A percentile compares a stretch with the other conserved stretches of the same genome.
Conservation (phyloP, 2,888 invertebrate genomes). For the Drosophila buzzatii region DNA sequence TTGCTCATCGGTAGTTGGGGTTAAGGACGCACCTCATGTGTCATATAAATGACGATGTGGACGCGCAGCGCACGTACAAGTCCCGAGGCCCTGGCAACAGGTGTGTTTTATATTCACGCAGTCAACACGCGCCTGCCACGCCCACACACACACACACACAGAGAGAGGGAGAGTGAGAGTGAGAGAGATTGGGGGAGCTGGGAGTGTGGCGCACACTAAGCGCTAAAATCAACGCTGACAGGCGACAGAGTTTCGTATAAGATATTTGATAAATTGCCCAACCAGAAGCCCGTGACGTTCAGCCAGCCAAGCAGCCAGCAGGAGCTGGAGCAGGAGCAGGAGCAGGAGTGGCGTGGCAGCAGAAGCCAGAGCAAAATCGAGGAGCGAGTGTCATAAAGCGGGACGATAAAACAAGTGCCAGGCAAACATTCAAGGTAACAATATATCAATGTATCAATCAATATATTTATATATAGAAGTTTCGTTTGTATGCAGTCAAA, state of each 20-base stretch:
- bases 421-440: not conserved
- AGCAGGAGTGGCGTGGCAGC: no score
- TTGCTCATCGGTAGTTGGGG: not conserved
- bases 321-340: no score
- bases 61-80: conserved; percentile 18
- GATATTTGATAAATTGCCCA: conserved; percentile 72
- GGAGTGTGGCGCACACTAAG: conserved; percentile 43
- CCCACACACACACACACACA: conserved; percentile 11
- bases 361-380: not conserved
- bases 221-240: conserved; percentile 78
- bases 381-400: not conserved
- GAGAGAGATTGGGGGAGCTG: not conserved
- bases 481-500: no score
- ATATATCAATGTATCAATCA: not conserved
- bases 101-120: conserved; percentile 72
- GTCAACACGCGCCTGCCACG: conserved; percentile 33
- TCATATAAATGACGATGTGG: conserved; percentile 46
- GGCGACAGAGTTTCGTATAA: conserved; percentile 59
- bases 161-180: not conserved
- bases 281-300: conserved; percentile 19
- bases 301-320: conserved; percentile 1
- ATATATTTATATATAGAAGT: no score
- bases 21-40: conserved; percentile 29
- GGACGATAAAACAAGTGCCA: conserved; percentile 2
- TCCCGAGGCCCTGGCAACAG: conserved; percentile 62